Base-by-base conservation (phyloP, 2,113 vertebrate genomes). In the Mixornis gularis region DNA sequence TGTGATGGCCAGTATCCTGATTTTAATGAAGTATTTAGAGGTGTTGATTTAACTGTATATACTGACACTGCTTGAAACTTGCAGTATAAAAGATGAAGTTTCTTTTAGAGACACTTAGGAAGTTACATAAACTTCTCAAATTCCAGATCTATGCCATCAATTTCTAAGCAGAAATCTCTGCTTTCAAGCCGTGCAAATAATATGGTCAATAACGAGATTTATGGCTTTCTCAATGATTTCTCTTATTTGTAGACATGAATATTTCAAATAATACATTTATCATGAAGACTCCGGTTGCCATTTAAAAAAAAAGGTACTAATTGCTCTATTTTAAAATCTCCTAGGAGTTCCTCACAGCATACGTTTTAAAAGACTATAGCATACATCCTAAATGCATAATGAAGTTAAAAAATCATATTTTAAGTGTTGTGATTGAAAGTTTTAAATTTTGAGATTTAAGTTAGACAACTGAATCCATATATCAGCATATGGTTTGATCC, bases 1-100 rank as follows among this genome's bases (percentile, higher is more conserved):
- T 76, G 71, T 95, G 72, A 84, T 93, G 88, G 84, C 74, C 88
- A 76, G 76, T 89, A 56, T 79, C 85, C 79, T 77, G 60, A 89
- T 83, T 91, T 88, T 66, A 66, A 82, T 82, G 19, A 93, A 76
- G 41, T 71, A 49, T 90, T 94, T 92, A 70, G 55, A 73, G 43
- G n/a, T 82, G 66, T 82, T 89, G 34, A 79, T 82, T 85, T 52
- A 73, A 82, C 34, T 93, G 76, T 93, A 91, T 71, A 73, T 94
- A 85, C 41, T 64, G 76, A 87, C 74, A 77, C 91, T 46, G 30
- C 69, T 87, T 85, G 60, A 89, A 91, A 81, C 24, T 40, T 51
- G 48, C 58, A 32, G 6, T 48, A 41, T 70, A 38, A 69, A 77
- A 93, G n/a, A 49, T 85, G 58, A 81, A 71, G 18, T 73, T 94